Evolutionary conservation across 2,888 invertebrate species (phyloP), one percentile per base, ranked within the genome.

Genomic region (Pyrocoelia pectoralis): DNA sequence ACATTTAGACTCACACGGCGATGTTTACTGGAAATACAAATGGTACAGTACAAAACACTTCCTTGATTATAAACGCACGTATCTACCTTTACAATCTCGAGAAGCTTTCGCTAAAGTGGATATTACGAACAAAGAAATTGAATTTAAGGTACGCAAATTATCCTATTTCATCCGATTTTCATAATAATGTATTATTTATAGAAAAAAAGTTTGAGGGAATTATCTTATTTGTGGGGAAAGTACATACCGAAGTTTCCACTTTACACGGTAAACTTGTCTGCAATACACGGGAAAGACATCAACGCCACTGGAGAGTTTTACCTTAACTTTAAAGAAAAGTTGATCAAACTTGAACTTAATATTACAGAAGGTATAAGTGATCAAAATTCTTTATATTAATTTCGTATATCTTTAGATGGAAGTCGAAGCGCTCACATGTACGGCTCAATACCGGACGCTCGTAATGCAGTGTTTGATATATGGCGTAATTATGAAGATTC

Each of bases 401-500:
- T n/a, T 18, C 10, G 3, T 18, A n/a, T 9, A 2, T 68, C 79
- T 79, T 51, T 70, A 85, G 89, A 89, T 74, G 88, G 87, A 13
- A 83, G 84, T 8, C 87, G 89, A 77, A 88, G 87, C 73, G 77
- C 89, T 3, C 89, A 91, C 76, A 87, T 92, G 84, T 85, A 91
- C 56, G 93, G 93, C 1, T 84, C 84, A 62, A 90, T 93, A 68
- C 89, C 91, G 0, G 93, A 94, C 77, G 87, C 91, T 0, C 85
- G 94, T 29, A 92, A 90, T 67, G 90, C 89, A 0, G 85, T 86
- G 66, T 86, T 94, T 70, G 88, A 93, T 77, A 85, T 93, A 9
- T 94, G 93, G 92, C 85, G 94, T 38, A 88, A 92, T 71, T 94
- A 90, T 74, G 92, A 93, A 68, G 92, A 93, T 78, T 88, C 92